Evolutionary conservation across 2,113 vertebrate genomes (phyloP), one percentile per base, ranked within the genome.

Genomic region (Poicephalus meyeri): DNA sequence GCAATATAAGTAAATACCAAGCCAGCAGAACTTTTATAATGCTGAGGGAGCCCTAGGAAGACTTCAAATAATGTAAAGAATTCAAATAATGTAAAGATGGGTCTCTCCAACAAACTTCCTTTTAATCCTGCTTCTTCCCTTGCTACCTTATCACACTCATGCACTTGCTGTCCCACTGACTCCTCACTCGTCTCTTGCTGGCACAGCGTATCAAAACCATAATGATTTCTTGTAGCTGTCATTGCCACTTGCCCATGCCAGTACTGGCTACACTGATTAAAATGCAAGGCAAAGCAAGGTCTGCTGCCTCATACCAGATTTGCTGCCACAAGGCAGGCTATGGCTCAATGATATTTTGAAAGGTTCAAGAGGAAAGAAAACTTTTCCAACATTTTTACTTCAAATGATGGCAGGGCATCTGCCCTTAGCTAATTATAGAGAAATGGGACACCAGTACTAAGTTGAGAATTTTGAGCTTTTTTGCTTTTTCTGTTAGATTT

Each of bases 91-190:
- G 1, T 25, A 11, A 73, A 55, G 47, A 68, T 10, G 42, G 11
- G 11, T 56, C 7, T 66, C 4, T 72, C 11, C 52, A 33, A 33
- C 52, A 50, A 24, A 44, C 6, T 24, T 61, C 24, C 41, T 35
- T 80, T 56, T 77, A 39, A n/a, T 84, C 19, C 35, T 69, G 33
- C 35, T 31, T n/a, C 46, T 80, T 88, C 12, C 26, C 11, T 61
- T 6, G 1, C 11, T 8, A 24, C 46, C 37, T n/a, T 42, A 44
- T 50, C n/a, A 7, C 4, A 3, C 1, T 0, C 2, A 1, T 9
- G 15, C 4, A 1, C 24, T 68, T 46, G 21, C 58, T 72, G 46
- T 28, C 47, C 25, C 1, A 5, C 39, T 35, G 10, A 39, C 16
- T 66, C 35, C 37, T 69, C 2, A 1, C 21, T 65, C 2, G 1